Base-by-base conservation (phyloP, 2,113 vertebrate genomes). In the Erythrocercus mccallii region DNA sequence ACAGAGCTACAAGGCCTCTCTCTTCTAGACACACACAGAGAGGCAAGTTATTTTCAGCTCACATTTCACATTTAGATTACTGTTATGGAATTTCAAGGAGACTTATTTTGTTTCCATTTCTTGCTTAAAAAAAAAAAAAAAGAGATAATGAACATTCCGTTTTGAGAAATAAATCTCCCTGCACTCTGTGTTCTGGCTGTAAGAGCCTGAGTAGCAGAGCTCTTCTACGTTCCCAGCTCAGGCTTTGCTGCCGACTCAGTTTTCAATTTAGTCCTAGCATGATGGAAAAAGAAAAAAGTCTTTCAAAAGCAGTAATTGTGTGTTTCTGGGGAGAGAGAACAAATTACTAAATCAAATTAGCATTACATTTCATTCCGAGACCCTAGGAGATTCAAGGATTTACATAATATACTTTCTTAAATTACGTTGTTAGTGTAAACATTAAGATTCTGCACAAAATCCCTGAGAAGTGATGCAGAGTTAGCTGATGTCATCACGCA, bases 331-430 rank as follows among this genome's bases (percentile, higher is more conserved):
- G 84, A 94, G 71, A 90, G 57, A 97, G 93, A 94, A 92, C 50
- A 96, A 97, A 96, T 97, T 91, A 86, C 92, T 96, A 96, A 95
- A 94, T 96, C 95, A 94, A 95, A 94, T 97, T 95, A 96, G 88
- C 86, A 88, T 97, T 95, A 62, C 33, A 69, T 97, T 96, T 97
- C 92, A 97, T 90, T 96, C 80, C 70, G 89, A 95, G 85, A 50
- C 78, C 86, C 70, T 95, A 81, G 95, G 91, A 95, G 85, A 94
- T 50, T 91, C 61, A 61, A 86, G 80, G 66, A 94, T 97, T 96
- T 96, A 96, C 93, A 94, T 92, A 94, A 95, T 82, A 92, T 83
- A 27, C 60, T 94, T 88, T 87, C 92, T 96, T 94, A 88, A 94
- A 95, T 97, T 95, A 83, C 53, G 2, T 37, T 94, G 69, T 86